Evolutionary conservation across 2,888 invertebrate species (phyloP).

Genomic region (Drosophila meridionalis): DNA sequence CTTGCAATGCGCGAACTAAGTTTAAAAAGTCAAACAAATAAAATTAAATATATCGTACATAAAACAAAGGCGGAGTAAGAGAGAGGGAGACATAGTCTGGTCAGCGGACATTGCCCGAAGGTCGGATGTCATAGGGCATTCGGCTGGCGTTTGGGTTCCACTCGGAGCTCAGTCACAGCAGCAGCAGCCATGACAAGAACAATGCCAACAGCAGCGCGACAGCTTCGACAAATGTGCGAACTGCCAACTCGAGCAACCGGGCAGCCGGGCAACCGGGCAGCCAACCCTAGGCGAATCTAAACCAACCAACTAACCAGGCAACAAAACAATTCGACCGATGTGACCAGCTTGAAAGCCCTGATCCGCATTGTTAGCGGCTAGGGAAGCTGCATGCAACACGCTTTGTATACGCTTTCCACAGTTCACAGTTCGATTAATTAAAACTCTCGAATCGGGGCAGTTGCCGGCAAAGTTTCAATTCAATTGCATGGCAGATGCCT

Average conservation of each 20-base stretch:
- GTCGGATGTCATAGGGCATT: constrained; percentile 8
- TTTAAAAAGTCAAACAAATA: constrained; percentile 39
- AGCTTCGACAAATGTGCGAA: constrained; percentile 22
- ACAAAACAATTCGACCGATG: constrained; percentile 55
- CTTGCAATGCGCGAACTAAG: constrained; percentile 9
- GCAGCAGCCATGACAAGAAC: background rate
- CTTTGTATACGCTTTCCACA: constrained; percentile 26
- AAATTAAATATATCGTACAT: constrained; percentile 45
- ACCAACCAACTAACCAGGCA: constrained; percentile 38
- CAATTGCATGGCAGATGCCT: background rate
- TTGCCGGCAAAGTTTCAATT: background rate
- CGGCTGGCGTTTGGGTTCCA: background rate
- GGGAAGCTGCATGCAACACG: background rate
- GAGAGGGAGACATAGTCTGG: background rate
- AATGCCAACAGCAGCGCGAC: constrained; percentile 11
- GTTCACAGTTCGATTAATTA: background rate
- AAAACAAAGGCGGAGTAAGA: background rate
- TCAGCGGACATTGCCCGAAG: constrained; percentile 1
- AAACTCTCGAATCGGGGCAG: background rate
- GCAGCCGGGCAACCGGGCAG: background rate
- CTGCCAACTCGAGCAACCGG: background rate
- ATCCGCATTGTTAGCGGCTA: constrained; percentile 20
- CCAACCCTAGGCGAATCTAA: constrained; percentile 11
- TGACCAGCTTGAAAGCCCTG: constrained; percentile 36
- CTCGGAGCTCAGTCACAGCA: constrained; percentile 3